Percentiles rank a stretch among this genome's conserved stretches.
Evolutionary conservation across 1,140 invertebrate genomes (phyloP).

Genomic region (Aradophagus sp.): DNA sequence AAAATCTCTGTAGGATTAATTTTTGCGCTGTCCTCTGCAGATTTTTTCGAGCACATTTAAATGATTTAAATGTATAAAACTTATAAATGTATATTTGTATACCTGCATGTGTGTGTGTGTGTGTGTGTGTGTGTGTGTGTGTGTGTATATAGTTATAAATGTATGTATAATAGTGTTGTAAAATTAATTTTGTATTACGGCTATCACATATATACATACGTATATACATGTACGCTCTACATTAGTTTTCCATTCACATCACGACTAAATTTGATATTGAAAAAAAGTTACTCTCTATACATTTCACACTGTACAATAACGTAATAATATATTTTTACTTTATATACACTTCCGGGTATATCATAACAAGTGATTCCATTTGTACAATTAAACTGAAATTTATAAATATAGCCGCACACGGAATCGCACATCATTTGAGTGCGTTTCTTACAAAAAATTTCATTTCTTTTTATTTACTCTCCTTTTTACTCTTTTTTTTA

Average conservation of each 20-base stretch:
- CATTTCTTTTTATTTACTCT: neutral
- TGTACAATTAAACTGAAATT: constrained; percentile 40
- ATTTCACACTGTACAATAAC: constrained; percentile 48
- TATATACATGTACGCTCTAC: constrained; percentile 8
- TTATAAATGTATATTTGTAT: constrained; percentile 12
- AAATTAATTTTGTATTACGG: constrained; percentile 12
- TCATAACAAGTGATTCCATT: constrained; percentile 17
- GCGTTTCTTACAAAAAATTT: neutral
- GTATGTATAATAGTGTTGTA: neutral
- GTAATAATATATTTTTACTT: constrained; percentile 27
- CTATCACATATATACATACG: constrained; percentile 10
- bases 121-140: constrained; percentile 18
- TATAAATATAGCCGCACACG: neutral
- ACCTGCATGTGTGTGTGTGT: constrained; percentile 15
- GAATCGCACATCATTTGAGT: too few relatives aligned
- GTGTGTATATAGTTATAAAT: neutral
- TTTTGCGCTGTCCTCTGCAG: constrained; percentile 24
- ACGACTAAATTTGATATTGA: constrained; percentile 3
- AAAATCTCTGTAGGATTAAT: too few relatives aligned
- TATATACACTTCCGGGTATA: constrained; percentile 44
- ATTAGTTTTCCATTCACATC: neutral
- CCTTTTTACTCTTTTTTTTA: neutral
- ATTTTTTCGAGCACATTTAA: too few relatives aligned
- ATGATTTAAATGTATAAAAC: constrained; percentile 23
- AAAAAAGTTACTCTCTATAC: constrained; percentile 31